A percentile compares a stretch with the other conserved stretches of the same genome.
These are phyloP conservation scores for Spea bombifrons DNA, from an alignment of 2,113 vertebrate genomes.

Conservation along the genomic window DNA sequence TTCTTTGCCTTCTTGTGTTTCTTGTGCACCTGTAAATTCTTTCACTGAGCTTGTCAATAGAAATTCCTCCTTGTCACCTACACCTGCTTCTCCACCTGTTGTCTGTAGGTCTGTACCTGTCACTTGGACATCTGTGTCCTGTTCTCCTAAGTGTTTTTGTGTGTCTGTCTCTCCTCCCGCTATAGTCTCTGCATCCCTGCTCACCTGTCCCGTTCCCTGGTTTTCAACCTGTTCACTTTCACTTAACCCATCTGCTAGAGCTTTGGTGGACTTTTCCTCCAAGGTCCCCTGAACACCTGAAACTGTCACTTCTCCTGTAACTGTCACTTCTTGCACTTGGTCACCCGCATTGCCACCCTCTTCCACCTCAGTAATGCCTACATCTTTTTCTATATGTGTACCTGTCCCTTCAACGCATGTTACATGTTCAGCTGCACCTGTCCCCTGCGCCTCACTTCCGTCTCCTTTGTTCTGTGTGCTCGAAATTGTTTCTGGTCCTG, in stretches of 20 bases:
- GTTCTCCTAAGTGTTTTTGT: not conserved
- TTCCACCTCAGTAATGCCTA: not conserved
- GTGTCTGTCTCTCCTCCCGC: not conserved
- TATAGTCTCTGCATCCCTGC: not conserved
- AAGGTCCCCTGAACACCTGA: not conserved
- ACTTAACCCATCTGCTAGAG: no score
- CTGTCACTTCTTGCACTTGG: not conserved
- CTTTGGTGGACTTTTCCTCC: not conserved
- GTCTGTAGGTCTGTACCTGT: not conserved
- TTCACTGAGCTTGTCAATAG: not conserved
- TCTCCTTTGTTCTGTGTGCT: not conserved
- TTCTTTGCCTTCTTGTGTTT: not conserved
- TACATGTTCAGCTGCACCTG: not conserved
- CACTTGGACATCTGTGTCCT: not conserved
- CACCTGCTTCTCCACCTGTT: not conserved
- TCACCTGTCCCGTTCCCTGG: not conserved
- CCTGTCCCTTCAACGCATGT: not conserved
- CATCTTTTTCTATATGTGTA: not conserved
- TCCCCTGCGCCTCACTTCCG: not conserved
- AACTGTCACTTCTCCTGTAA: not conserved
- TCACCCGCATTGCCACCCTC: not conserved
- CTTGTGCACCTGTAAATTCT: not conserved
- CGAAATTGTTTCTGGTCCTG: not conserved
- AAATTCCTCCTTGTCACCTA: not conserved
- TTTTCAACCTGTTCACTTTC: not conserved